These are phyloP conservation scores for Sminthurides aquaticus DNA, from an alignment of 2,888 invertebrate genomes.

Conservation along the genomic window DNA sequence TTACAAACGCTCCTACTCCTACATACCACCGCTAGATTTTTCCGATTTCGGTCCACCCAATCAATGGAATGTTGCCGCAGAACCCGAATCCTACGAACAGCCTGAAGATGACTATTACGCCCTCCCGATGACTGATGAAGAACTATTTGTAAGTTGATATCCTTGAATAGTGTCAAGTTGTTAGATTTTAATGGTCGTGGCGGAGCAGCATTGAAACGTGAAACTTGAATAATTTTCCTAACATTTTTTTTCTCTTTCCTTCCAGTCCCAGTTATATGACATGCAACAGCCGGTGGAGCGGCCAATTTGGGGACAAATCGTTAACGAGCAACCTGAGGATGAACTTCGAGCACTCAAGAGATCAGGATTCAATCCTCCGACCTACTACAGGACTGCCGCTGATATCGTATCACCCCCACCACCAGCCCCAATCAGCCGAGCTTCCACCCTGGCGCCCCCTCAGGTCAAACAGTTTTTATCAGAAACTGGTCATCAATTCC, in stretches of 20 bases:
- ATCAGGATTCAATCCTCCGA: neutral
- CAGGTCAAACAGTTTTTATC: constrained; percentile 1
- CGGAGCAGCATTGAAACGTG: no score
- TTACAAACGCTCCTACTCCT: constrained; percentile 27
- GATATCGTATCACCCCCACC: neutral
- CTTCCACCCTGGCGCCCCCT: neutral
- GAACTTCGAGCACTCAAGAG: constrained; percentile 38
- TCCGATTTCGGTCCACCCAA: constrained; percentile 1
- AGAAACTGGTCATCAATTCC: neutral
- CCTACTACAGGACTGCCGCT: neutral
- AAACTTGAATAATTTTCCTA: no score
- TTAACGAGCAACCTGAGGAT: constrained; percentile 32
- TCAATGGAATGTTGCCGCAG: constrained; percentile 29
- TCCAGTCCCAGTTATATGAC: neutral
- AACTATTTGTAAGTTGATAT: neutral
- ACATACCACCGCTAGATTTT: constrained; percentile 10
- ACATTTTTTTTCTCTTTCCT: neutral
- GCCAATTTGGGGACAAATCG: constrained; percentile 17
- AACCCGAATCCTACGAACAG: constrained; percentile 24
- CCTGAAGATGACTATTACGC: constrained; percentile 24
- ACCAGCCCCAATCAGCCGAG: neutral
- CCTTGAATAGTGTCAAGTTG: no score
- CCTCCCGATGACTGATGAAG: neutral
- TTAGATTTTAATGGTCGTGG: no score
- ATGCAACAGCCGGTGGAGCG: neutral